These are phyloP conservation scores for Gisinianus flammeolus DNA, from an alignment of 2,888 invertebrate species.

Conservation along the genomic window DNA sequence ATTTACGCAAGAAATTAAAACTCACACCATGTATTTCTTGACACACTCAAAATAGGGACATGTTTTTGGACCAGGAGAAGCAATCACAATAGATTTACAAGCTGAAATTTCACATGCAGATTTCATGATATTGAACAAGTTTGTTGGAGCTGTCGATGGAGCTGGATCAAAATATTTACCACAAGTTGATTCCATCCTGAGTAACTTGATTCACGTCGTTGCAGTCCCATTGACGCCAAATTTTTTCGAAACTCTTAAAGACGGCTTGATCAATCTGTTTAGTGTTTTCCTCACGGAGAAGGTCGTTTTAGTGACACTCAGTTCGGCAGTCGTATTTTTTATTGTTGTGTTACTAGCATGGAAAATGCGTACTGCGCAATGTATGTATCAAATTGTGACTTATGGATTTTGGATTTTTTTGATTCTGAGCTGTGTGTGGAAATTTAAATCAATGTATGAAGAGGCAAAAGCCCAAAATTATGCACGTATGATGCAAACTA, in stretches of 20 bases:
- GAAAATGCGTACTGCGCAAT: slow-evolving; percentile 13
- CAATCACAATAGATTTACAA: slow-evolving; percentile 57
- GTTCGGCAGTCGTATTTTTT: slow-evolving; percentile 42
- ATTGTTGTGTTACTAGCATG: slow-evolving; percentile 42
- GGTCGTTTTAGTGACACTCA: neutral
- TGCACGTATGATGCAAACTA: slow-evolving; percentile 51
- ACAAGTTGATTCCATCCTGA: slow-evolving; percentile 52
- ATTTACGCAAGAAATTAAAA: neutral
- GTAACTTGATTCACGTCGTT: slow-evolving; percentile 53
- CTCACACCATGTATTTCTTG: neutral
- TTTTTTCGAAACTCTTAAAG: slow-evolving; percentile 30
- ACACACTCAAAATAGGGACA: slow-evolving; percentile 54
- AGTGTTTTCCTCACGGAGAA: slow-evolving; percentile 9
- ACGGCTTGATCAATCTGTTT: slow-evolving; percentile 19
- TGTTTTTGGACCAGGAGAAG: slow-evolving; percentile 56
- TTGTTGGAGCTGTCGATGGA: slow-evolving; percentile 39
- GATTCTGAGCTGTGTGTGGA: slow-evolving; percentile 55
- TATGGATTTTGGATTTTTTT: slow-evolving; percentile 51
- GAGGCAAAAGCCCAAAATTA: slow-evolving; percentile 47
- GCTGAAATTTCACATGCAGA: slow-evolving; percentile 57
- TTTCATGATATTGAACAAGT: slow-evolving; percentile 50
- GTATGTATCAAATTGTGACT: slow-evolving; percentile 28
- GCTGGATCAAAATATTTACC: slow-evolving; percentile 44
- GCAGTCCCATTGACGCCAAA: slow-evolving; percentile 10
- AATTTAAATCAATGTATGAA: slow-evolving; percentile 49